Evolutionary conservation across 2,113 vertebrate species (phyloP).

Genomic region (Chionis minor): DNA sequence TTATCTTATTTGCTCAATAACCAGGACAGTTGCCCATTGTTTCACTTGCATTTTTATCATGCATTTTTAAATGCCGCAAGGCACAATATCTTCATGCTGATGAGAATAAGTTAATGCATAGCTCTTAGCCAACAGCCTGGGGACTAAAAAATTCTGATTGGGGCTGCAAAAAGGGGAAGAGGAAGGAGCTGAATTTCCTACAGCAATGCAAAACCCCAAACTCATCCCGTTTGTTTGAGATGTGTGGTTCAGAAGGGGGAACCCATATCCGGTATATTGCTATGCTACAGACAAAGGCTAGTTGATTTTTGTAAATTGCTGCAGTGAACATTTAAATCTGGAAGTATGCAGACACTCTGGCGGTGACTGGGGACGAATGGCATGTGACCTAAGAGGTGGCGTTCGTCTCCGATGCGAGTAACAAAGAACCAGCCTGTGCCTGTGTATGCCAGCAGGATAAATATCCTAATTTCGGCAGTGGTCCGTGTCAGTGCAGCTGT

Average conservation of each 20-base stretch:
- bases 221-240: background rate
- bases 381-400: conserved; percentile 19
- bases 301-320: background rate
- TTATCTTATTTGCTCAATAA: background rate
- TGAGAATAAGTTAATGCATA: background rate
- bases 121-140: background rate
- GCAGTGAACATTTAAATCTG: background rate
- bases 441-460: background rate
- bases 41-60: background rate
- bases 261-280: background rate
- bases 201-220: background rate
- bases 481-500: background rate
- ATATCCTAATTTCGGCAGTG: conserved; percentile 2
- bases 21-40: conserved; percentile 10
- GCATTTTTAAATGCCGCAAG: background rate
- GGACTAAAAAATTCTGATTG: background rate
- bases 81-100: background rate
- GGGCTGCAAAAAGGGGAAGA: background rate
- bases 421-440: conserved; percentile 44
- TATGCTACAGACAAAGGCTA: background rate
- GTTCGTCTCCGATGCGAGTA: background rate
- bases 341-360: background rate
- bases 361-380: background rate
- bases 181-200: background rate
- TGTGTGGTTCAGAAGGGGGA: background rate